Evolutionary conservation across 2,888 invertebrate species (phyloP), one percentile per base, ranked within the genome.

Genomic region (Lithophane ornitopus): DNA sequence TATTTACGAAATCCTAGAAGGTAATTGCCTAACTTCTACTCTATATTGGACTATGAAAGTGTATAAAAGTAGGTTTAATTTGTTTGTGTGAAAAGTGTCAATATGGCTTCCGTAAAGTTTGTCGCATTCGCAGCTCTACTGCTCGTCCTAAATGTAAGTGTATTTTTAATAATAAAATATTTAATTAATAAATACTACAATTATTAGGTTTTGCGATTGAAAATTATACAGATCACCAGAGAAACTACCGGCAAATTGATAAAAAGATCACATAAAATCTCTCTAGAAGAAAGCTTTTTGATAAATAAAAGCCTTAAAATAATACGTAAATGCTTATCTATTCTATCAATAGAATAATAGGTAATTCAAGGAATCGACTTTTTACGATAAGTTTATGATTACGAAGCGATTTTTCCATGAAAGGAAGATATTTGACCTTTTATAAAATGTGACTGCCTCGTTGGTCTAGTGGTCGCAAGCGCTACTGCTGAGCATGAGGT

Each of bases 61-160:
- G 58, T 88, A 87, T 88, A 88, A 79, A 87, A 82, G 65, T 79
- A 49, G 76, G 65, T 67, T 74, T 58, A 6, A 16, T 39, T 56
- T 79, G 74, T 74, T 63, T 70, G 78, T 46, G 19, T 70, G 80
- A 79, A 87, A 74, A 86, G 73, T 80, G 75, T 80, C 84, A 86
- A 81, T 83, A 93, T 93, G 93, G 79, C 90, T 80, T 92, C 92
- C 41, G 79, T 81, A 54, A 93, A 93, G 90, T 88, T 90, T 65
- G 89, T 87, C 71, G 87, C 86, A n/a, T 89, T 89, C 49, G 73
- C 89, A 39, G 90, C 89, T 80, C 77, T 93, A 4, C 66, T 90
- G 59, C 79, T 92, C 54, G 71, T 91, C 16, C 77, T 93, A 46
- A 89, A 93, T 89, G 93, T 93, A 87, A 91, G 88, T 79, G 62